Evolutionary conservation across 2,888 invertebrate species (phyloP).

Genomic region (Megastigmus dorsalis): DNA sequence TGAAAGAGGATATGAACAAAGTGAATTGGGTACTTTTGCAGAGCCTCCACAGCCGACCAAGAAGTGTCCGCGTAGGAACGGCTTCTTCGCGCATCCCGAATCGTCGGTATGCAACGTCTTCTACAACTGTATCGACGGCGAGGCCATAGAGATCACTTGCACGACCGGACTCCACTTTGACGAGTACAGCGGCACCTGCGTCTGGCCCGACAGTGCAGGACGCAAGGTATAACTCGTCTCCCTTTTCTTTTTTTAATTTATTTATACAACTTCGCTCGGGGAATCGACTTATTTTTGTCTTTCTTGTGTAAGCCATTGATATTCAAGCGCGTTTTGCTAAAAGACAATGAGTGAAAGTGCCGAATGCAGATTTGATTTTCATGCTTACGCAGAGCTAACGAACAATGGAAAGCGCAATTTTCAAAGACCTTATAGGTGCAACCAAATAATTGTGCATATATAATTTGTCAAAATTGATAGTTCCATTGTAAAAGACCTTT

Average conservation of each 20-base stretch:
- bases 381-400: not conserved
- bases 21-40: constrained; percentile 71
- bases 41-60: constrained; percentile 84
- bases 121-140: constrained; percentile 93
- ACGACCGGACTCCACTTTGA: constrained; percentile 93
- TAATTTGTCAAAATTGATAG: too few species aligned
- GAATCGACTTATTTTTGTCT: not conserved
- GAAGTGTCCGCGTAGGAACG: constrained; percentile 89
- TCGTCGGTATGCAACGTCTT: constrained; percentile 87
- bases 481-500: too few species aligned
- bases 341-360: not conserved
- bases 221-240: constrained; percentile 81
- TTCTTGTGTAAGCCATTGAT: not conserved
- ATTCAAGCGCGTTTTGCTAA: not conserved
- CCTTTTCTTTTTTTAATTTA: constrained; percentile 61
- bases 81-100: constrained; percentile 94
- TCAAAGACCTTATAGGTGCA: too few species aligned
- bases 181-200: constrained; percentile 91
- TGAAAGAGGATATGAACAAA: too few species aligned
- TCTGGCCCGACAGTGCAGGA: constrained; percentile 89
- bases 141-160: constrained; percentile 85
- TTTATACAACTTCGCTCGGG: not conserved
- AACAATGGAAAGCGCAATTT: constrained; percentile 3
- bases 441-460: too few species aligned
- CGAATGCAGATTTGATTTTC: not conserved